Evolutionary conservation across 2,888 invertebrate species (phyloP), one percentile per base, ranked within the genome.

Genomic region (Calameuta pallipes): DNA sequence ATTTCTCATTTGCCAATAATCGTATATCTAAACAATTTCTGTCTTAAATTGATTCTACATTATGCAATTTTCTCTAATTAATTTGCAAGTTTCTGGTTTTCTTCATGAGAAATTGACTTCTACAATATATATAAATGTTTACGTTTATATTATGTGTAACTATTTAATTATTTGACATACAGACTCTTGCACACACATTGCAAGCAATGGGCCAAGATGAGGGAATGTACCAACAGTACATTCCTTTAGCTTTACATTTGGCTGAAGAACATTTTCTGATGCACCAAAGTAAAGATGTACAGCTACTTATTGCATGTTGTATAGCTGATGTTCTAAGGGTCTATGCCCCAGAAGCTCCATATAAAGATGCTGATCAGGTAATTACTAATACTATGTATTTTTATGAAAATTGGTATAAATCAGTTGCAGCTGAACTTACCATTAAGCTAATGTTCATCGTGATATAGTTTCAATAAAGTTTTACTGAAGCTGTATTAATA

Each of bases 151-250:
- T 23, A 74, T 69, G 41, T 68, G 73, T 76, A 56, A 37, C 74
- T n/a, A 73, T 56, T 41, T 31, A 68, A 74, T 78, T 76, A 77
- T 81, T 82, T 74, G 74, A 76, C 76, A 56, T 81, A n/a, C 84
- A 96, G 96, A 96, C 97, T 31, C 92, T 98, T 87, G 98, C 98
- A 37, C 97, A 98, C 92, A 98, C 98, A 0, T 94, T 99, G 77
- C 99, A 99, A 93, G 97, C 98, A 82, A 97, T 99, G 95, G 98
- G 97, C 41, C 98, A 99, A 92, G 98, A 98, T 93, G 98, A 98
- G 91, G 97, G 98, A 86, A 96, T 97, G 92, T 97, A 97, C 92
- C 96, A 97, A 91, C 97, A 97, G 91, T 98, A 96, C 92, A 96
- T 98, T 83, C 98, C 98, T 0, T 93, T 99, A 86, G 98, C 99